Conservation (phyloP, 2,888 invertebrate genomes). For the Galerucella nymphaeae region DNA sequence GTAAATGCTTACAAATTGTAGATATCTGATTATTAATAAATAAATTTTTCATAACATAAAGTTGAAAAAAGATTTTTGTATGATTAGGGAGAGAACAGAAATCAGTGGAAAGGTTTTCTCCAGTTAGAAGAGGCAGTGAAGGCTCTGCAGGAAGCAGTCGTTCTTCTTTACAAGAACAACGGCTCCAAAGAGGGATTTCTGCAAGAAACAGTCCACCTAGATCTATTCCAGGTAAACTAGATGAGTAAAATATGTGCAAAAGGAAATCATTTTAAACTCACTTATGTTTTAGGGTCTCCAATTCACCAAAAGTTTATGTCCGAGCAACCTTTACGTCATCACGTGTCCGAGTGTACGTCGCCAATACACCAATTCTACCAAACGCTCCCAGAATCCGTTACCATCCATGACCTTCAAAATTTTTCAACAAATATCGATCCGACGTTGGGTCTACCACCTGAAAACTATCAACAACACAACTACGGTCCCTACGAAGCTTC, state of each 20-base stretch:
- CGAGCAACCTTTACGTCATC: conserved; percentile 56
- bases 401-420: conserved; percentile 60
- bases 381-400: conserved; percentile 67
- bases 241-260: no score
- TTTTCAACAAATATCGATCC: conserved; percentile 50
- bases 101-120: conserved; percentile 83
- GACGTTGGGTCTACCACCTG: conserved; percentile 53
- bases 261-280: no score
- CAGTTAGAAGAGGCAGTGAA: conserved; percentile 90
- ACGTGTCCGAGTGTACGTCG: conserved; percentile 63
- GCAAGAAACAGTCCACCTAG: conserved; percentile 65
- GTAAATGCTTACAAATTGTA: no score
- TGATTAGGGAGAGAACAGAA: conserved; percentile 70
- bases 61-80: conserved; percentile 12
- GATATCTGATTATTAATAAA: no score
- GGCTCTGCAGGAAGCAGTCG: conserved; percentile 71
- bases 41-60: no score
- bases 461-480: conserved; percentile 48
- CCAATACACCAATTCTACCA: conserved; percentile 71
- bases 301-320: conserved; percentile 69
- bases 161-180: conserved; percentile 77
- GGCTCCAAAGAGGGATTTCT: conserved; percentile 74
- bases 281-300: conserved; percentile 68
- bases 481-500: conserved; percentile 48
- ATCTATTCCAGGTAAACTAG: conserved; percentile 69